Evolutionary conservation across 2,888 invertebrate species (phyloP), one percentile per base, ranked within the genome.

Genomic region (Zygaena filipendulae): DNA sequence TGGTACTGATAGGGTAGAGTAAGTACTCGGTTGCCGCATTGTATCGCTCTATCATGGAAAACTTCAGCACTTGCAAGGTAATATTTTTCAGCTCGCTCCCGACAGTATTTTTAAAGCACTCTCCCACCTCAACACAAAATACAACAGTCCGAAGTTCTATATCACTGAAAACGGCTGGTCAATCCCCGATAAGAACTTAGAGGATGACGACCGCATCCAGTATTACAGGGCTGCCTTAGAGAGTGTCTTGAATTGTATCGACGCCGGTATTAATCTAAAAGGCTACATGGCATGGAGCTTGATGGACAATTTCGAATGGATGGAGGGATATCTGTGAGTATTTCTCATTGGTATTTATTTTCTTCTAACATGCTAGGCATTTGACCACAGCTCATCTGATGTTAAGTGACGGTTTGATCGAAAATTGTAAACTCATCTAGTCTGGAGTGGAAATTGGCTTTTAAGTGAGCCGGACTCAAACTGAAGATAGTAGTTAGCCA

Each of bases 271-370:
- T 11, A 56, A 71, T 12, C 56, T 83, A 0, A 58, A 52, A 26
- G 84, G 83, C 0, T 87, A 85, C 51, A 81, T 82, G 36, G 80
- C 80, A 2, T 86, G 87, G 85, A 83, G 83, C 34, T 55, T 87
- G 3, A 68, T 86, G 66, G 87, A 88, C 43, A 86, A 84, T 49
- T 84, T 86, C 40, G 86, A 87, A 50, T 87, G 86, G 85, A 55
- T 61, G 33, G 44, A 54, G 23, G 86, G 86, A 21, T 86, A 82
- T 41, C 58, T 53, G 74, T 82, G 52, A 75, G 80, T 62, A n/a
- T n/a, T n/a, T n/a, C n/a, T n/a, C n/a, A n/a, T n/a, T n/a, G n/a
- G n/a, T n/a, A n/a, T n/a, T n/a, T n/a, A n/a, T n/a, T n/a, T n/a
- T n/a, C n/a, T n/a, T n/a, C n/a, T n/a, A n/a, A n/a, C n/a, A n/a